Base-by-base conservation (phyloP, 2,797 vertebrate species). In the Oceanodroma leucorhoa region DNA sequence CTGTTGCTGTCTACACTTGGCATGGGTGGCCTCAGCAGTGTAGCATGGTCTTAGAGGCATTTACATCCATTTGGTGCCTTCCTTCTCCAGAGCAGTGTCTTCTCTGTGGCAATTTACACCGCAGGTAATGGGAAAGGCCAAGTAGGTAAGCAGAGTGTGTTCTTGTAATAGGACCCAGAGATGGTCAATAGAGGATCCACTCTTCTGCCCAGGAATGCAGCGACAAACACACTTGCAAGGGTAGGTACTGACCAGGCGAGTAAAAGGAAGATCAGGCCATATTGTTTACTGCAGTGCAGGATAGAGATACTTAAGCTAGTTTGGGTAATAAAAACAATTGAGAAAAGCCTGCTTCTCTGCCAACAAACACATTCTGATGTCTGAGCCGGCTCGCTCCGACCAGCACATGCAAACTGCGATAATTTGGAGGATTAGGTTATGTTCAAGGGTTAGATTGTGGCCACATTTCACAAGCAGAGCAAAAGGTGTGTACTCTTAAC, bases 101-200 rank as follows among this genome's bases (percentile, higher is more conserved):
- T 9, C 43, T 51, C 26, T 11, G 16, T 32, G 27, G 30, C 51
- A 51, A 1, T 61, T 77, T 23, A 48, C 43, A 11, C 9, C 30
- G 4, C 15, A 17, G 69, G 48, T 23, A 50, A 14, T 2, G 53
- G 23, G 57, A 55, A 64, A 19, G 51, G 40, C 40, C n/a, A 32
- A 9, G 10, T 4, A 40, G 22, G 27, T 61, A 32, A 66, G n/a
- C 0, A 0, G 12, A 27, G 45, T 0, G 0, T 54, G 40, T 58
- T 72, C 55, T 41, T 76, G 11, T 8, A 8, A 30, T 5, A 36
- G 64, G 12, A 66, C 14, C 8, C 10, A 20, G 34, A 34, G 55
- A 15, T 5, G 30, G 9, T 46, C 40, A 3, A 2, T 2, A 55
- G 62, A 61, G 26, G 12, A 60, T 29, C 51, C 41, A 2, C 26